These are phyloP conservation scores for Agapetus fuscipes DNA, from an alignment of 2,888 invertebrate genomes.

Conservation along the genomic window DNA sequence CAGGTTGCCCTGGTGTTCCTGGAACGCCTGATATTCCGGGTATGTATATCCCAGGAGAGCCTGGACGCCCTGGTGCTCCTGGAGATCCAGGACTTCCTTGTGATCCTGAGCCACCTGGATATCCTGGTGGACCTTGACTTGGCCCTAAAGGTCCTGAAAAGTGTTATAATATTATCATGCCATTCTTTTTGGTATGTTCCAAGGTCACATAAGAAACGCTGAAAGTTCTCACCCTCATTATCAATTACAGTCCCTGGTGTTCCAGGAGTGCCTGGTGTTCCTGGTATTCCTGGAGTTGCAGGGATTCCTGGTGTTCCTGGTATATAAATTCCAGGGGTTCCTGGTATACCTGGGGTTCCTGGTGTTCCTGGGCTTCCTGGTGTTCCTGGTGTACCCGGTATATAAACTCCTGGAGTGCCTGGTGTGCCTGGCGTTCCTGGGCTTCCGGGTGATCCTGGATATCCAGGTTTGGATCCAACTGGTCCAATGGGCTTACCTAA, in stretches of 20 bases:
- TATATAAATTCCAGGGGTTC: too few relatives aligned
- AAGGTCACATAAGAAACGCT: too few relatives aligned
- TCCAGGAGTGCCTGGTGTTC: slow-evolving; percentile 23
- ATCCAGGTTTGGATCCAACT: slow-evolving; percentile 2
- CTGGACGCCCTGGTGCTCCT: slow-evolving; percentile 14
- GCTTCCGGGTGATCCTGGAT: slow-evolving; percentile 15
- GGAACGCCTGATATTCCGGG: slow-evolving; percentile 24
- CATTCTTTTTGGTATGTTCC: too few relatives aligned
- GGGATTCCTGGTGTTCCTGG: slow-evolving; percentile 6
- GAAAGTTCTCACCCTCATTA: too few relatives aligned
- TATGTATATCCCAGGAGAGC: slow-evolving; percentile 7
- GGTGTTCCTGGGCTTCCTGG: slow-evolving; percentile 22
- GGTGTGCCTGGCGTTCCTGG: slow-evolving; percentile 5
- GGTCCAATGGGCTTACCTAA: too few relatives aligned
- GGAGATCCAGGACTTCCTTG: slow-evolving; percentile 35
- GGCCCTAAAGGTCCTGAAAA: too few relatives aligned
- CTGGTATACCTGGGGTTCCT: slow-evolving; percentile 18
- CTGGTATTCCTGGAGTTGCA: slow-evolving; percentile 18
- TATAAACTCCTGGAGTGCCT: slow-evolving; percentile 20
- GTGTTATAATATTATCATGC: too few relatives aligned
- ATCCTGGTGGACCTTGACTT: slow-evolving; percentile 21
- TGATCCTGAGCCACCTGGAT: slow-evolving; percentile 16
- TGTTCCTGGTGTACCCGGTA: slow-evolving; percentile 11
- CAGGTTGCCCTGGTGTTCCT: slow-evolving; percentile 20
- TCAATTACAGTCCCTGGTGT: slow-evolving; percentile 11